Base-by-base conservation (phyloP, 1,140 invertebrate species). In the Drosophila ambigua region DNA sequence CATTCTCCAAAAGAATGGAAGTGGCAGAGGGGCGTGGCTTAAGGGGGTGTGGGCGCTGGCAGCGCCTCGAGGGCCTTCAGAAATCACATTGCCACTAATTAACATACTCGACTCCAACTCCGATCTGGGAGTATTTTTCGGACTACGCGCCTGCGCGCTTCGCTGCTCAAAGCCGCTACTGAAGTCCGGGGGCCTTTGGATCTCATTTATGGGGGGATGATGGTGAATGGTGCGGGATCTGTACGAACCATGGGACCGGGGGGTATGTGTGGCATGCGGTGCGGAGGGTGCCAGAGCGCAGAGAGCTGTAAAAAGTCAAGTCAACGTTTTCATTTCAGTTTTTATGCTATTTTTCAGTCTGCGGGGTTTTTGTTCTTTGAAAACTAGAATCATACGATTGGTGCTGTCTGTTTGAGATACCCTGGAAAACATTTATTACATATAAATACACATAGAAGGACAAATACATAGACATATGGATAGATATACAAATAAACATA, bases 81-180 rank as follows among this genome's bases (percentile, higher is more conserved):
- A 88, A 87, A 88, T 88, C 82, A 88, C 83, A 88, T 83, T 83
- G 83, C 64, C 57, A 82, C 83, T 88, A 88, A 88, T 88, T 88
- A 88, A 88, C 83, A 88, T 88, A 88, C 78, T 88, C 4, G 31
- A 31, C 31, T 9, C 31, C 31, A 3, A 31, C 44, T 6, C 52
- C 16, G 20, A 50, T 35, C 35, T 79, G 60, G 77, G 61, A 73
- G 62, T 39, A 13, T 39, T 79, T 80, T 69, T 83, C 72, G 77
- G 74, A 67, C 81, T 84, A 77, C 67, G 73, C 81, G 81, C 81
- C 78, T 85, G 81, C 78, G 69, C 82, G 82, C 78, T 87, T 87
- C 74, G 82, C 73, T 87, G 82, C 60, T 79, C 83, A 72, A 62
- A 71, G 61, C 61, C 59, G 74, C 54, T 77, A 76, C 57, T 54